These are phyloP conservation scores for Peromyscus polionotus DNA, from an alignment of 2,113 vertebrate genomes.

Conservation along the genomic window DNA sequence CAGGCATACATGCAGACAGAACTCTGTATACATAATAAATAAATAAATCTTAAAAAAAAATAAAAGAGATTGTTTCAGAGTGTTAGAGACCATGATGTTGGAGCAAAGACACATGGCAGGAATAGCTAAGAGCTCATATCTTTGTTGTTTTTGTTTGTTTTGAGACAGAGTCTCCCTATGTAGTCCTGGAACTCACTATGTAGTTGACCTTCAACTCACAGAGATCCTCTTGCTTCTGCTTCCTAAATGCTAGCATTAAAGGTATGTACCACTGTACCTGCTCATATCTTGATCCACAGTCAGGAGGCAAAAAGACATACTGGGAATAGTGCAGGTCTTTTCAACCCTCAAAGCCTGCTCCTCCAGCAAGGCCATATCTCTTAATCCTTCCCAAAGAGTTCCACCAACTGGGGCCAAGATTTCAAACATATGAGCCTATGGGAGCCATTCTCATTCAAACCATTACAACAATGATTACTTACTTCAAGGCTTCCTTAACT, in stretches of 20 bases:
- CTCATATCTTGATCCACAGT: background rate
- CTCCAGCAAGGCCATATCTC: background rate
- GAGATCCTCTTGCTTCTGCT: background rate
- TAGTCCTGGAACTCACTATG: background rate
- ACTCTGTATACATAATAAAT: no score
- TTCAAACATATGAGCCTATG: background rate
- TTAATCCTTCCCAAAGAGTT: background rate
- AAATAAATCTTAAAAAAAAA: no score
- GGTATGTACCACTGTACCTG: background rate
- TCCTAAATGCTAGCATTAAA: background rate
- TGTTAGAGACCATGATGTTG: background rate
- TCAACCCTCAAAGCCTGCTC: background rate
- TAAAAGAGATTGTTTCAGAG: background rate
- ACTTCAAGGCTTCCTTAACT: background rate
- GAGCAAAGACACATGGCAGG: background rate
- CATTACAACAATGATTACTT: background rate
- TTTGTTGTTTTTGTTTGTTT: background rate
- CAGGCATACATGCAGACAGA: no score
- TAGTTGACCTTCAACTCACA: background rate
- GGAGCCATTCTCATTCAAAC: background rate
- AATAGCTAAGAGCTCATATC: background rate
- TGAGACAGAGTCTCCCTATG: background rate
- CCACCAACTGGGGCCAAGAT: background rate
- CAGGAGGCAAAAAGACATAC: background rate
- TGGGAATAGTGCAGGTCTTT: background rate